phyloP scores from a whole-genome alignment of 2,113 vertebrate species.

The Neomonachus schauinslandi region DNA sequence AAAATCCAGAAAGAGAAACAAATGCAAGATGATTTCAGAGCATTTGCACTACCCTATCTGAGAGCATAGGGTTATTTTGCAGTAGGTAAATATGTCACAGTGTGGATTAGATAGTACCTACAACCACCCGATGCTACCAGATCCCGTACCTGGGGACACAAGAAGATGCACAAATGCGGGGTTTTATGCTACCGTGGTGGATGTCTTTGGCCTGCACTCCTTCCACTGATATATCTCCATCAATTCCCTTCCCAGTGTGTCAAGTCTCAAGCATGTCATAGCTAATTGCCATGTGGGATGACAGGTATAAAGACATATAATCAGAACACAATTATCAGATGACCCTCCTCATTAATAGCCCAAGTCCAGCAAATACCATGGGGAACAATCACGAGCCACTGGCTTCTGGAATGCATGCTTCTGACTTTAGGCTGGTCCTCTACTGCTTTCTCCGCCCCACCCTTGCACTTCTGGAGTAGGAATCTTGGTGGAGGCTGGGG shows the following conservation, averaged over 20 bases:
- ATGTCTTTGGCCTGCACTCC: accelerated
- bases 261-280: neutral
- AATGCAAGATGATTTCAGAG: neutral
- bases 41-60: accelerated
- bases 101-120: accelerated
- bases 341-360: neutral
- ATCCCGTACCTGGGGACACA: accelerated
- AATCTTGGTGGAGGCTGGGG: no score
- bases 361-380: neutral
- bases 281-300: neutral
- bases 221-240: no score
- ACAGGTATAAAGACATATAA: neutral
- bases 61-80: accelerated
- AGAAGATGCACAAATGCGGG: accelerated
- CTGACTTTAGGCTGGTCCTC: neutral
- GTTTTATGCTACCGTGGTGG: accelerated
- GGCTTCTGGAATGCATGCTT: neutral
- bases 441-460: no score
- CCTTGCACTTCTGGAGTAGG: accelerated
- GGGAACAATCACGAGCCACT: accelerated
- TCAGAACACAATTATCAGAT: neutral
- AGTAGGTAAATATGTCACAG: accelerated
- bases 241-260: neutral
- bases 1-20: neutral
- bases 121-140: accelerated